Percentiles rank a stretch among this genome's conserved stretches.
These are phyloP conservation scores for Laticauda colubrina DNA, from an alignment of 2,113 vertebrate species.

Conservation along the genomic window DNA sequence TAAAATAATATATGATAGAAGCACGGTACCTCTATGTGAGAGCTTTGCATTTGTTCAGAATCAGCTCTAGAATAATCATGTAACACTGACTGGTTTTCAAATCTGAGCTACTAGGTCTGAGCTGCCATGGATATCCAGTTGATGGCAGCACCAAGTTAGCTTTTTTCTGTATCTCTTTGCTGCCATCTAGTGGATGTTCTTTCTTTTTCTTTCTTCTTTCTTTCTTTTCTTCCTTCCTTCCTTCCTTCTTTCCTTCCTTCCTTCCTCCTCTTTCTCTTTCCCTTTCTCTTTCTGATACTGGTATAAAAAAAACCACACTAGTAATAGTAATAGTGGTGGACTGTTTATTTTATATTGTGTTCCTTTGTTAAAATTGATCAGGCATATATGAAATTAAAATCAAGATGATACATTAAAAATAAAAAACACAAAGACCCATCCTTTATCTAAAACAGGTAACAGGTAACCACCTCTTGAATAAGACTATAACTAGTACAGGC, in stretches of 20 bases:
- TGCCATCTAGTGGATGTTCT: neutral
- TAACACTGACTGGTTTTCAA: neutral
- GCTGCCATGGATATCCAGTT: neutral
- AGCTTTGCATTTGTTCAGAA: neutral
- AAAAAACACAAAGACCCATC: neutral
- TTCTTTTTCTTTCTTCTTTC: too few relatives aligned
- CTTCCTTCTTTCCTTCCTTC: too few relatives aligned
- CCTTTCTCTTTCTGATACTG: neutral
- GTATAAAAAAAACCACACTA: neutral
- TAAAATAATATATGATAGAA: slow-evolving; percentile 1
- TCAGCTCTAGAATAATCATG: neutral
- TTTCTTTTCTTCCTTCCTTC: too few relatives aligned
- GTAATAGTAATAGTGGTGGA: neutral
- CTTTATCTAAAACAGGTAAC: neutral
- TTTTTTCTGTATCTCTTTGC: neutral
- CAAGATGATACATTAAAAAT: neutral
- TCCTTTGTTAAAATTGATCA: neutral
- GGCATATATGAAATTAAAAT: neutral
- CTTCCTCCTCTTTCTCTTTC: too few relatives aligned
- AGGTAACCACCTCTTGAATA: neutral
- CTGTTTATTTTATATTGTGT: too few relatives aligned
- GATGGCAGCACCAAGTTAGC: neutral
- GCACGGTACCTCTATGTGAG: neutral
- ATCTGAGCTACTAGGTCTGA: neutral
- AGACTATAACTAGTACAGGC: neutral